Conservation (phyloP, 2,888 invertebrate species). For the Diplolepis rosae region DNA sequence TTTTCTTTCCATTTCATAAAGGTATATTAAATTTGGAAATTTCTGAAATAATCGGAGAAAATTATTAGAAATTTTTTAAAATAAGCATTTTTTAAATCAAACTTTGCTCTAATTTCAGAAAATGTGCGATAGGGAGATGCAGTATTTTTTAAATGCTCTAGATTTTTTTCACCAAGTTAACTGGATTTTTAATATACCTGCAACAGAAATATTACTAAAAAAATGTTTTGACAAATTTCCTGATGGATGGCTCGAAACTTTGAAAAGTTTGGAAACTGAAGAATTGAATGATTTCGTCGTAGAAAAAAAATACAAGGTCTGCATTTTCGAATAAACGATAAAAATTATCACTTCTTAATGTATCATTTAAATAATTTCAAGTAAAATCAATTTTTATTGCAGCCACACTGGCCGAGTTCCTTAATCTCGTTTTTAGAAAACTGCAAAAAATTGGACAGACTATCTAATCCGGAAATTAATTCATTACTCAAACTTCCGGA, state of each 20-base stretch:
- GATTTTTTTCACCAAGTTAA: slow-evolving; percentile 77
- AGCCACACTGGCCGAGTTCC: slow-evolving; percentile 71
- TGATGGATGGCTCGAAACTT: slow-evolving; percentile 74
- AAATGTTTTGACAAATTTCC: slow-evolving; percentile 77
- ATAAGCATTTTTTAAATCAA: too few relatives aligned
- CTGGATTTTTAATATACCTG: slow-evolving; percentile 80
- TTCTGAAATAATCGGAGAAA: too few relatives aligned
- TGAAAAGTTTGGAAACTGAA: slow-evolving; percentile 70
- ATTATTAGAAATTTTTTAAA: too few relatives aligned
- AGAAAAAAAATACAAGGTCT: slow-evolving; percentile 57
- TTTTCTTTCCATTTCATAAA: too few relatives aligned
- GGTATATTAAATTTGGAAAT: too few relatives aligned
- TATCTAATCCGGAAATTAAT: slow-evolving; percentile 58
- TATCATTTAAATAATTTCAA: slow-evolving; percentile 13
- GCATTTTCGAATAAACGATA: too few relatives aligned
- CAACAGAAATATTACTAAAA: slow-evolving; percentile 79
- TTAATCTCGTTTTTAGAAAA: slow-evolving; percentile 71
- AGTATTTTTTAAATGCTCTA: slow-evolving; percentile 78
- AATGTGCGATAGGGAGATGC: slow-evolving; percentile 43
- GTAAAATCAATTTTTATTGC: slow-evolving; percentile 33
- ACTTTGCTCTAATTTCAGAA: background rate
- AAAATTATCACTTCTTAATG: too few relatives aligned
- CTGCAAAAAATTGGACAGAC: slow-evolving; percentile 59
- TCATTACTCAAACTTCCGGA: slow-evolving; percentile 56
- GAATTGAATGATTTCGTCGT: slow-evolving; percentile 74